phyloP scores from a whole-genome alignment of 2,888 invertebrate genomes.

The Entomobrya proxima region DNA sequence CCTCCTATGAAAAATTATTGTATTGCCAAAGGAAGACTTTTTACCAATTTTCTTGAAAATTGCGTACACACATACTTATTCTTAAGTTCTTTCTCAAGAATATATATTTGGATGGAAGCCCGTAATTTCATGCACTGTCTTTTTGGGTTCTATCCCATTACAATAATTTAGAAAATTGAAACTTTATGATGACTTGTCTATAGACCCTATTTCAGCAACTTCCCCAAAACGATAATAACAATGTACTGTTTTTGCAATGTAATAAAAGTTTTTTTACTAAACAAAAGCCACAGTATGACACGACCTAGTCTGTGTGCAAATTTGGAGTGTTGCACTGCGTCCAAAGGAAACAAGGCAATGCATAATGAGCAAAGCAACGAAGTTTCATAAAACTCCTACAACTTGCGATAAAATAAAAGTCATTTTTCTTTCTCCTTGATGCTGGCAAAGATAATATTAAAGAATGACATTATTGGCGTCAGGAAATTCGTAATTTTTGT shows the following conservation, averaged over 20 bases:
- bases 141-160: not conserved
- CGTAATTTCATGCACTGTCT: not conserved
- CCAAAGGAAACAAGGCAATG: not conserved
- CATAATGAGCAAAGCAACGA: not conserved
- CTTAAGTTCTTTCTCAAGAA: too few relatives aligned
- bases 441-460: not conserved
- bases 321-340: not conserved
- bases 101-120: constrained; percentile 23
- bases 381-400: too few relatives aligned
- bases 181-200: constrained; percentile 54
- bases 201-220: constrained; percentile 13
- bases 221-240: too few relatives aligned
- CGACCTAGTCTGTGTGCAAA: too few relatives aligned
- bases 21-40: not conserved
- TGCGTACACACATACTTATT: not conserved
- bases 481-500: constrained; percentile 22
- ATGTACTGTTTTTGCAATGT: too few relatives aligned
- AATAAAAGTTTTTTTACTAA: too few relatives aligned
- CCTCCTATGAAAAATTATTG: constrained; percentile 13
- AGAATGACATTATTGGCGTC: constrained; percentile 12
- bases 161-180: constrained; percentile 55
- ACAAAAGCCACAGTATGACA: too few relatives aligned
- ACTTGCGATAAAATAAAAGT: too few relatives aligned
- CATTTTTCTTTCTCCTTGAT: too few relatives aligned
- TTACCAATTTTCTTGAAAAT: not conserved